phyloP scores from a whole-genome alignment of 2,113 vertebrate genomes.

The Malurus elegans region DNA sequence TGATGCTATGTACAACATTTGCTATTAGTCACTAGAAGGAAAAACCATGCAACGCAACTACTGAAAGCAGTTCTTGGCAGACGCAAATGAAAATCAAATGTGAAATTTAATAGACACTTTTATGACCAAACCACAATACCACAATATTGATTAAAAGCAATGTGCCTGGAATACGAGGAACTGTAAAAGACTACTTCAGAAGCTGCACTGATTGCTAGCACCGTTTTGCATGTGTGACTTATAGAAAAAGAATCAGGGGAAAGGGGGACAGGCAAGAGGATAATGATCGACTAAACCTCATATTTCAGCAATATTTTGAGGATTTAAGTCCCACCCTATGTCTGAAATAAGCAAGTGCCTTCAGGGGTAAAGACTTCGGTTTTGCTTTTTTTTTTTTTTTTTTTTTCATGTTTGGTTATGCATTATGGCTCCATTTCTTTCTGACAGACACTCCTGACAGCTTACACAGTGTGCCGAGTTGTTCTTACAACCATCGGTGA shows the following conservation, averaged over 20 bases:
- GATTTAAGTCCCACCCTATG: not conserved
- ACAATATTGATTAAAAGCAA: not conserved
- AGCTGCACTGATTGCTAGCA: not conserved
- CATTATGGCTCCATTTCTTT: not conserved
- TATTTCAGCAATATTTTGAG: not conserved
- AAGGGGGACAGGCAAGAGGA: rapidly evolving
- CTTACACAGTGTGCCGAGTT: not conserved
- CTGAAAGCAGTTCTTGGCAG: not conserved
- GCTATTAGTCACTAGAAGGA: not conserved
- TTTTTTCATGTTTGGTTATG: not conserved
- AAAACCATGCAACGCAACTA: not conserved
- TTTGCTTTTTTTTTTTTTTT: not conserved
- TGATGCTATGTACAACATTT: not conserved
- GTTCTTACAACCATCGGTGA: not conserved
- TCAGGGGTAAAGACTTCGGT: not conserved
- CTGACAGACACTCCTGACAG: not conserved
- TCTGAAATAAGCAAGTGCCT: not conserved
- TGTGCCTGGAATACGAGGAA: not conserved
- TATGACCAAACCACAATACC: not conserved
- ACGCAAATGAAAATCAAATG: not conserved
- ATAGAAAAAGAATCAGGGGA: not conserved
- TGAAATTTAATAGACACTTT: not conserved
- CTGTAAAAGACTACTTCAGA: not conserved
- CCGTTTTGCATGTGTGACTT: rapidly evolving
- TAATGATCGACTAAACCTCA: not conserved